A percentile compares a stretch with the other conserved stretches of the same genome.
phyloP scores from a whole-genome alignment of 2,888 invertebrate genomes.

The Meloe dianella region DNA sequence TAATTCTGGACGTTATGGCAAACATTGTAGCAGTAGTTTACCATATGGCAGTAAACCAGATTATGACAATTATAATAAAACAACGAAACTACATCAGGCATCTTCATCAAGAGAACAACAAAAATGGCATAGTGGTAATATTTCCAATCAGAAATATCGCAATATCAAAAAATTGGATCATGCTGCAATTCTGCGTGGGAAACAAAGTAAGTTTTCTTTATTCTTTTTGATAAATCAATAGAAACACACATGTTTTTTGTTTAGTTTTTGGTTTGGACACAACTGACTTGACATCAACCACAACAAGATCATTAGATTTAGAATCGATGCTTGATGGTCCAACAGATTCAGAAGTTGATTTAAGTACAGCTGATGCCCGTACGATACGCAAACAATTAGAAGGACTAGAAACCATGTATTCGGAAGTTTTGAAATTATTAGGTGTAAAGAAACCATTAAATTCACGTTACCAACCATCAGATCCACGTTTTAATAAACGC shows the following conservation, averaged over 20 bases:
- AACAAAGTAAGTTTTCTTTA: conserved; percentile 63
- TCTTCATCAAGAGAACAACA: conserved; percentile 46
- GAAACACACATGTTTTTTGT: conserved; percentile 34
- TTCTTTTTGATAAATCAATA: background rate
- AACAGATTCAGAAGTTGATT: conserved; percentile 72
- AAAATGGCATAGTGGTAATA: conserved; percentile 50
- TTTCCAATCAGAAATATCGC: conserved; percentile 61
- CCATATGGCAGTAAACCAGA: conserved; percentile 69
- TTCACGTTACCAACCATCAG: conserved; percentile 64
- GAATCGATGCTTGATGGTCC: conserved; percentile 80
- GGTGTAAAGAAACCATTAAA: conserved; percentile 63
- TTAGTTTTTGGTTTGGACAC: conserved; percentile 75
- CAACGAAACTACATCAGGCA: conserved; percentile 51
- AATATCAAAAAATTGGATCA: conserved; percentile 63
- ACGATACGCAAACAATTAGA: conserved; percentile 81
- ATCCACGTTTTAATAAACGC: conserved; percentile 62
- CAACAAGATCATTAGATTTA: conserved; percentile 76
- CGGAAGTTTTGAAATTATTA: conserved; percentile 74
- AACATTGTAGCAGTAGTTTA: conserved; percentile 64
- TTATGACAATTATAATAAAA: conserved; percentile 62
- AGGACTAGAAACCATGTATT: conserved; percentile 86
- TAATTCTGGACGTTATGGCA: conserved; percentile 51
- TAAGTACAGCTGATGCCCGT: conserved; percentile 77
- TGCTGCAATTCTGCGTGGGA: conserved; percentile 62
- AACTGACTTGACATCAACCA: conserved; percentile 79